phyloP scores from a whole-genome alignment of 2,888 invertebrate genomes.

The Eristalinus sepulchralis region DNA sequence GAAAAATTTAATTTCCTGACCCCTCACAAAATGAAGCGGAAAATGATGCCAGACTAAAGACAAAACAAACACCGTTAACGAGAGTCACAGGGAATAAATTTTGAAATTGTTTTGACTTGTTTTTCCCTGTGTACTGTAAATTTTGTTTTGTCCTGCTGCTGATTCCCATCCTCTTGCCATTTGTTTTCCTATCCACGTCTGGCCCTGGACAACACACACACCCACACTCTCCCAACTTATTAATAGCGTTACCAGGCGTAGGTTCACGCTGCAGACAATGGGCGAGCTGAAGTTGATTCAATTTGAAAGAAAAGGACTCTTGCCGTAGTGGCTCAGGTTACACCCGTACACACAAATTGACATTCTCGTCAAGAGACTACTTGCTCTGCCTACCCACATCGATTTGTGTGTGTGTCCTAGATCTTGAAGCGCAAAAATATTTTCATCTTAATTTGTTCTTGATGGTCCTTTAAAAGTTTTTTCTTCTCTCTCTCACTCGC shows the following conservation, averaged over 20 bases:
- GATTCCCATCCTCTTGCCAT: slow-evolving; percentile 4
- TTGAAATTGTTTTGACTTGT: slow-evolving; percentile 53
- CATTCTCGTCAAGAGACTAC: slow-evolving; percentile 51
- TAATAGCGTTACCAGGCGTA: slow-evolving; percentile 57
- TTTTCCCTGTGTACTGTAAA: slow-evolving; percentile 60
- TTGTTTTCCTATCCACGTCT: slow-evolving; percentile 4
- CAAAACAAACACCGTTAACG: too few relatives aligned
- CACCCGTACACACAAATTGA: slow-evolving; percentile 30
- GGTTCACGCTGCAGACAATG: slow-evolving; percentile 56
- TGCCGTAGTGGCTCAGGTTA: slow-evolving; percentile 37
- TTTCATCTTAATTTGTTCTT: slow-evolving; percentile 71
- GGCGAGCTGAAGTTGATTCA: slow-evolving; percentile 49
- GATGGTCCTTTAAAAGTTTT: slow-evolving; percentile 63
- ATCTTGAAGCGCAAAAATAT: slow-evolving; percentile 61
- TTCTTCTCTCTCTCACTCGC: neutral
- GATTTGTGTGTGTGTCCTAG: slow-evolving; percentile 59
- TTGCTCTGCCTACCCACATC: slow-evolving; percentile 3
- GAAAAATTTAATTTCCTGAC: slow-evolving; percentile 57
- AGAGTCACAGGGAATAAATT: slow-evolving; percentile 40
- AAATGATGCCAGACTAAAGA: neutral
- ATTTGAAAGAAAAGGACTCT: slow-evolving; percentile 50
- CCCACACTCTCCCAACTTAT: slow-evolving; percentile 13
- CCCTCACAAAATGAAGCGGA: slow-evolving; percentile 7
- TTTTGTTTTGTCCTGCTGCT: slow-evolving; percentile 53
- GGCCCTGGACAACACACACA: slow-evolving; percentile 40